A percentile compares a stretch with the other conserved stretches of the same genome.
Conservation (phyloP, 2,888 invertebrate species). For the Clostera curtula region DNA sequence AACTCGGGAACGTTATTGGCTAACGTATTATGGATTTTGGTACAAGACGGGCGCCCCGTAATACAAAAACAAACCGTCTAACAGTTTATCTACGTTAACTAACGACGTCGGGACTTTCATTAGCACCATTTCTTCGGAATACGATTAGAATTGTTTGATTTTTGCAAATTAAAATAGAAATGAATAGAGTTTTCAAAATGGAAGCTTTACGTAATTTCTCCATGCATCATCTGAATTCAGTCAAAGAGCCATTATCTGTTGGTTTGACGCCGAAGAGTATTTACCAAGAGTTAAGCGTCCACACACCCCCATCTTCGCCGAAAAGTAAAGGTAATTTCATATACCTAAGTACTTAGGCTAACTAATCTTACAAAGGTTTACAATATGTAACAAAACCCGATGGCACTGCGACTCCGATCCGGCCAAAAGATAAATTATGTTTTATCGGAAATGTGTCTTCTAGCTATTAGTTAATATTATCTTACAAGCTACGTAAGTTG, state of each 20-base stretch:
- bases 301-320: constrained; percentile 54
- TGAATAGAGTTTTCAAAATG: constrained; percentile 26
- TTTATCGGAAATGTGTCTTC: too few relatives aligned
- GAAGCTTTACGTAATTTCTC: constrained; percentile 34
- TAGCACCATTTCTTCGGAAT: constrained; percentile 9
- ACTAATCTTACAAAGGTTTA: background rate
- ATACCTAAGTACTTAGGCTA: constrained; percentile 5
- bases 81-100: constrained; percentile 52
- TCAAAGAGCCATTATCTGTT: constrained; percentile 37
- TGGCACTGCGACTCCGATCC: too few relatives aligned
- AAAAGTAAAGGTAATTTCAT: constrained; percentile 51
- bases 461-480: too few relatives aligned
- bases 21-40: constrained; percentile 65
- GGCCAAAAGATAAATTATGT: too few relatives aligned
- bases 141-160: constrained; percentile 10
- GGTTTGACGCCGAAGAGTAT: constrained; percentile 38
- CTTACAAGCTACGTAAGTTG: too few relatives aligned
- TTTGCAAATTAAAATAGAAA: constrained; percentile 7
- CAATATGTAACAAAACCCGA: too few relatives aligned
- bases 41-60: constrained; percentile 36
- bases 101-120: constrained; percentile 20
- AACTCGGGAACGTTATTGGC: constrained; percentile 54
- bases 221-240: constrained; percentile 31
- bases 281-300: constrained; percentile 26
- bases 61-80: constrained; percentile 44